Evolutionary conservation across 2,797 vertebrate genomes (phyloP).

Genomic region (Melanotaenia maccullochi): DNA sequence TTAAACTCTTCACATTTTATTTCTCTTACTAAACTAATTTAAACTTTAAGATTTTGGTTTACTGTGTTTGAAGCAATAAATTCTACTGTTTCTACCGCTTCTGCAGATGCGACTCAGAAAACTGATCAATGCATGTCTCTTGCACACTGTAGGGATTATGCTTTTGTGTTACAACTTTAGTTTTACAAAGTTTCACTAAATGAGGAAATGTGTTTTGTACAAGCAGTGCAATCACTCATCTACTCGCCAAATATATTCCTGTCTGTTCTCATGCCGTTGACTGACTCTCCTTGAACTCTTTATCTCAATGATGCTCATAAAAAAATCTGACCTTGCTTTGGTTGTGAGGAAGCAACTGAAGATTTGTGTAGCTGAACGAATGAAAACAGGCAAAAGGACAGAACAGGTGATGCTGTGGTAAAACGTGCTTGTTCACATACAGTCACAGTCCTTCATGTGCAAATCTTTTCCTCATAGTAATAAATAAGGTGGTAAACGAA

Average conservation of each 20-base stretch:
- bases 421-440: conserved; percentile 3
- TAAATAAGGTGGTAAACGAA: neutral
- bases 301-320: neutral
- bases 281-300: conserved; percentile 4
- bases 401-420: conserved; percentile 29
- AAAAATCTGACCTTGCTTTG: conserved; percentile 3
- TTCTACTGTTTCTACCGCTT: conserved; percentile 18
- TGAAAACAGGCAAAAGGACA: conserved; percentile 15
- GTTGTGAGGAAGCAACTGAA: neutral
- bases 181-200: conserved; percentile 27
- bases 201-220: conserved; percentile 34
- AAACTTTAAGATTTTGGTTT: conserved; percentile 7
- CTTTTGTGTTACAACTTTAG: conserved; percentile 26
- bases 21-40: conserved; percentile 19
- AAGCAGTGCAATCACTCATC: neutral
- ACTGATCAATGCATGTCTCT: neutral
- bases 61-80: conserved; percentile 12
- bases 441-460: neutral
- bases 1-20: neutral
- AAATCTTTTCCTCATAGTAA: no score
- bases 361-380: conserved; percentile 14
- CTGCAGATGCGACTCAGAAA: conserved; percentile 12
- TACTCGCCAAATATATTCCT: conserved; percentile 2
- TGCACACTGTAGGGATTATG: conserved; percentile 8
- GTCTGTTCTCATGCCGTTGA: conserved; percentile 12